These are phyloP conservation scores for Aspidapion aeneum DNA, from an alignment of 2,888 invertebrate genomes.

Conservation along the genomic window DNA sequence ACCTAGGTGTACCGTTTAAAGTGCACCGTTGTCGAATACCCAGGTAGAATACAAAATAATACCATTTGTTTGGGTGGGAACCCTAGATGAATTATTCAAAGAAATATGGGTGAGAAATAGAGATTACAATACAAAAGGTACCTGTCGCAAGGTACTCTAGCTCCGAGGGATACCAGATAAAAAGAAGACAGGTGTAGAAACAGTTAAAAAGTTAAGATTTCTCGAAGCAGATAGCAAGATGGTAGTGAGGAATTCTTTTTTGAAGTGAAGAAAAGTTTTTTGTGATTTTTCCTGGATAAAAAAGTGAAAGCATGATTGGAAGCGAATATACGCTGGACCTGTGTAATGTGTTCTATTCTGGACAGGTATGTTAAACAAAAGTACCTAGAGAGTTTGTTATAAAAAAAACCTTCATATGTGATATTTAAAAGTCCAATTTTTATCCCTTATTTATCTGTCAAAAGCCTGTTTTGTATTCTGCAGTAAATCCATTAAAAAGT, in stretches of 20 bases:
- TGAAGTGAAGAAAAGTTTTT: background rate
- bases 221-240: background rate
- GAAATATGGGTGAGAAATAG: background rate
- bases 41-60: background rate
- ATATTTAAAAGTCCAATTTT: too few species aligned
- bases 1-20: background rate
- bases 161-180: background rate
- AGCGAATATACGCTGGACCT: conserved; percentile 85
- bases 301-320: conserved; percentile 58
- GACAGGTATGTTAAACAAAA: conserved; percentile 60
- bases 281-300: background rate
- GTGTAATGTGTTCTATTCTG: conserved; percentile 85
- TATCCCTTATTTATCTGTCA: too few species aligned
- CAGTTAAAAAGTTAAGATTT: background rate
- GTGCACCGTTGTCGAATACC: background rate
- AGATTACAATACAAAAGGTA: background rate
- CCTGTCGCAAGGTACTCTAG: background rate
- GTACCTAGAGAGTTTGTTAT: background rate
- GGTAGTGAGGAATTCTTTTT: background rate
- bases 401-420: too few species aligned
- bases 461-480: too few species aligned
- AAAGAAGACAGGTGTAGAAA: background rate
- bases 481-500: too few species aligned
- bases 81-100: background rate
- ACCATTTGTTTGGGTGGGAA: background rate